Percentiles rank a stretch among this genome's conserved stretches.
Conservation (phyloP, 2,113 vertebrate genomes). For the Pedionomus torquatus region DNA sequence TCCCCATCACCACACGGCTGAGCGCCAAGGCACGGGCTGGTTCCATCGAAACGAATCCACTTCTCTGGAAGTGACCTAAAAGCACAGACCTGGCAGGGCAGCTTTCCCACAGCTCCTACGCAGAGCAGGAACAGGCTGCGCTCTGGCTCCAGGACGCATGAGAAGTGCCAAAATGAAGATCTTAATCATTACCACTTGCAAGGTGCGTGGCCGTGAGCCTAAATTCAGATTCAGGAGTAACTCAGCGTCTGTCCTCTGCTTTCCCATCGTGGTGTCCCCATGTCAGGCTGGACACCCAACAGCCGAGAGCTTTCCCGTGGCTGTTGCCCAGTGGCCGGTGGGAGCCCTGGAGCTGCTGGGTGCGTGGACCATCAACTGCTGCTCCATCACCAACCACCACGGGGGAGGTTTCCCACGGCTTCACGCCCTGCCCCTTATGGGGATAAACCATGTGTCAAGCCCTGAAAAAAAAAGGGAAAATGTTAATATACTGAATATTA, state of each 20-base stretch:
- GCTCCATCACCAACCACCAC: background rate
- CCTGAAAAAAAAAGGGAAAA: background rate
- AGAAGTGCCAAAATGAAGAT: background rate
- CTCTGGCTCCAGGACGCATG: background rate
- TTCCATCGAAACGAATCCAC: background rate
- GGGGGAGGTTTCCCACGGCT: background rate
- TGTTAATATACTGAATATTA: background rate
- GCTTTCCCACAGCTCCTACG: background rate
- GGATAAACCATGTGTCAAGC: rapidly evolving
- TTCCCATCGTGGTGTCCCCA: background rate
- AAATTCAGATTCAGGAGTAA: background rate
- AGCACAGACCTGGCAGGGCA: rapidly evolving
- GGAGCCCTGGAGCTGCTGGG: background rate
- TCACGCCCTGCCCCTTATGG: background rate
- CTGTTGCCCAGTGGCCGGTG: rapidly evolving
- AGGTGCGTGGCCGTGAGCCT: background rate
- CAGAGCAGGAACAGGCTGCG: rapidly evolving
- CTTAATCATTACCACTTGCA: background rate
- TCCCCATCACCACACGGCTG: rapidly evolving
- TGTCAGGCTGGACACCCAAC: too few relatives aligned
- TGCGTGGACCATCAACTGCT: background rate
- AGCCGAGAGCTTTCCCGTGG: background rate
- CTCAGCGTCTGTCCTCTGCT: rapidly evolving
- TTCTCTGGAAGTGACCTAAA: background rate
- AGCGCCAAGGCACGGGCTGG: rapidly evolving